phyloP scores from a whole-genome alignment of 2,113 vertebrate species.

The Heterotis niloticus region DNA sequence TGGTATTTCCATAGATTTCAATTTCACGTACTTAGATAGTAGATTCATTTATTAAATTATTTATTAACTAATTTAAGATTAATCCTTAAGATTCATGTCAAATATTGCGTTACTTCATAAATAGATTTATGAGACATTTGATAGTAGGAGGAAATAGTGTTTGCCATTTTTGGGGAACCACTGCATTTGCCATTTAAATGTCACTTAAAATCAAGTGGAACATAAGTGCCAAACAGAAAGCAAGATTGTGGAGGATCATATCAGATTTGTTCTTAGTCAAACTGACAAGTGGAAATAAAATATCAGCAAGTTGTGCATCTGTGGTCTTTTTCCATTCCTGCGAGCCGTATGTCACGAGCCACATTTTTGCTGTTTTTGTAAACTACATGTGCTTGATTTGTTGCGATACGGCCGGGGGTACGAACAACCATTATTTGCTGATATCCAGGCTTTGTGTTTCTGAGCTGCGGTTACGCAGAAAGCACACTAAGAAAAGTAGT shows the following conservation, averaged over 20 bases:
- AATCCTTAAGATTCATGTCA: too few relatives aligned
- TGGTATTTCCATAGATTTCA: too few relatives aligned
- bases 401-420: background rate
- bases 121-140: too few relatives aligned
- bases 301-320: background rate
- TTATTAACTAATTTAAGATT: too few relatives aligned
- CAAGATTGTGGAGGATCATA: background rate
- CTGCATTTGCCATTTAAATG: background rate
- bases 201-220: background rate
- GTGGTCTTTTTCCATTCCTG: background rate
- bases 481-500: background rate
- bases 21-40: too few relatives aligned
- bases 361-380: background rate
- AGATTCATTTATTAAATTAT: too few relatives aligned
- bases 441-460: background rate
- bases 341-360: too few relatives aligned
- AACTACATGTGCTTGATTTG: background rate
- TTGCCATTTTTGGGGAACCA: background rate
- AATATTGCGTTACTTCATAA: too few relatives aligned
- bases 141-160: too few relatives aligned
- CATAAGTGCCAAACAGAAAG: background rate
- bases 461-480: background rate
- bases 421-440: slow-evolving; percentile 4
- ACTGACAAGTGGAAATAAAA: background rate
- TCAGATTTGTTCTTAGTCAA: background rate